Percentiles rank a stretch among this genome's conserved stretches.
Conservation (phyloP, 2,113 vertebrate species). For the Electrona antarctica region DNA sequence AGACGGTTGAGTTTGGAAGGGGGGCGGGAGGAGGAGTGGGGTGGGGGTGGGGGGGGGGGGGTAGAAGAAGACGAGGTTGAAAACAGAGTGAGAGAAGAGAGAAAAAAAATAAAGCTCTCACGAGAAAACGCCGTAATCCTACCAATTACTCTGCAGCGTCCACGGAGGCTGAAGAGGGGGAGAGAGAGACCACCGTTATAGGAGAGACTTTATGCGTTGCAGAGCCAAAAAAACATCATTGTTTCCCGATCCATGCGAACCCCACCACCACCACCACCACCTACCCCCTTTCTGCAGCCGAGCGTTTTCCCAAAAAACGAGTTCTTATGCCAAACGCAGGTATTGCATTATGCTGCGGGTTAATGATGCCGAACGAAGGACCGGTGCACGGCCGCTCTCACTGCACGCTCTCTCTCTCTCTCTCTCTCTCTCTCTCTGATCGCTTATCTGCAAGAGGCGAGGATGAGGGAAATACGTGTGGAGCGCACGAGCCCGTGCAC, state of each 20-base stretch:
- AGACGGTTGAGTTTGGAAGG: slow-evolving; percentile 9
- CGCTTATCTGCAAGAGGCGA: too few species aligned
- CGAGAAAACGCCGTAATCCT: slow-evolving; percentile 36
- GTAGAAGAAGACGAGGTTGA: not conserved
- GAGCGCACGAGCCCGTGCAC: too few species aligned
- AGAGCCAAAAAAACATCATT: not conserved
- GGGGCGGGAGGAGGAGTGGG: not conserved
- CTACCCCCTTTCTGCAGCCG: not conserved
- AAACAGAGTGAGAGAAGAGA: too few species aligned
- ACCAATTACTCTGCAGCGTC: slow-evolving; percentile 32
- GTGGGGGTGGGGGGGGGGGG: slow-evolving; percentile 4
- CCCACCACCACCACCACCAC: not conserved
- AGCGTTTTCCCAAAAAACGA: too few species aligned
- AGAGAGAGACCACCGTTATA: slow-evolving; percentile 1
- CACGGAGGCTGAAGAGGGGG: not conserved
- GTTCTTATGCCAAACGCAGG: too few species aligned
- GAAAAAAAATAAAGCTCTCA: slow-evolving; percentile 1
- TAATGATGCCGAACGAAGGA: too few species aligned
- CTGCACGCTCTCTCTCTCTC: too few species aligned
- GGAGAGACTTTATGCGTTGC: not conserved
- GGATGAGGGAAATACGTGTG: too few species aligned
- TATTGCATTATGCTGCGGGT: too few species aligned
- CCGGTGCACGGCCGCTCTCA: too few species aligned
- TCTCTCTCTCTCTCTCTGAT: too few species aligned
- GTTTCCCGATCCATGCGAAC: not conserved